Evolutionary conservation across 2,113 vertebrate genomes (phyloP).

Genomic region (Ceyx margarethae): DNA sequence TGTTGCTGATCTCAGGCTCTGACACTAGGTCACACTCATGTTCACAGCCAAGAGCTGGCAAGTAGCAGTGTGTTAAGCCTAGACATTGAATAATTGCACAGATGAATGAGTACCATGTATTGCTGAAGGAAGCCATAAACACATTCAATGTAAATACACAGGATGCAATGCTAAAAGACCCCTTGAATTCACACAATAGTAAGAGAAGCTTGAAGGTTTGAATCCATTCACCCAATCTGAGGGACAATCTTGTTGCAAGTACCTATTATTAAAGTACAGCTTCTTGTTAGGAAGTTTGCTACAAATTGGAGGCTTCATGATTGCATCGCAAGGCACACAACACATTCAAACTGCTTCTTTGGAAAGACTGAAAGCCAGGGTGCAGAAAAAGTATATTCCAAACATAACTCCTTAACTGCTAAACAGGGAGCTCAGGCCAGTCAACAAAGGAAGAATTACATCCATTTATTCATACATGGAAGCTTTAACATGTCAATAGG

Average conservation of each 20-base stretch:
- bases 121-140: not conserved
- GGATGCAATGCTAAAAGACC: not conserved
- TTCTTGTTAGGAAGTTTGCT: accelerated
- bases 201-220: not conserved
- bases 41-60: not conserved
- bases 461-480: accelerated
- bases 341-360: not conserved
- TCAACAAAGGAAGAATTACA: no score
- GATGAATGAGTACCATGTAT: not conserved
- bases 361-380: not conserved
- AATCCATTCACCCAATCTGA: not conserved
- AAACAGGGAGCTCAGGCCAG: not conserved
- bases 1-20: not conserved
- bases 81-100: not conserved
- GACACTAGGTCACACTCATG: not conserved
- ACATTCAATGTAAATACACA: not conserved
- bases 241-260: not conserved
- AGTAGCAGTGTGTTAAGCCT: no score
- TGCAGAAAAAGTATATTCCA: not conserved
- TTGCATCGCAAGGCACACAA: not conserved
- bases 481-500: accelerated
- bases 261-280: not conserved
- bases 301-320: not conserved
- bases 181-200: not conserved
- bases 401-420: accelerated